Evolutionary conservation across 2,113 vertebrate species (phyloP), one percentile per base, ranked within the genome.

Genomic region (Tachuris rubrigastra): DNA sequence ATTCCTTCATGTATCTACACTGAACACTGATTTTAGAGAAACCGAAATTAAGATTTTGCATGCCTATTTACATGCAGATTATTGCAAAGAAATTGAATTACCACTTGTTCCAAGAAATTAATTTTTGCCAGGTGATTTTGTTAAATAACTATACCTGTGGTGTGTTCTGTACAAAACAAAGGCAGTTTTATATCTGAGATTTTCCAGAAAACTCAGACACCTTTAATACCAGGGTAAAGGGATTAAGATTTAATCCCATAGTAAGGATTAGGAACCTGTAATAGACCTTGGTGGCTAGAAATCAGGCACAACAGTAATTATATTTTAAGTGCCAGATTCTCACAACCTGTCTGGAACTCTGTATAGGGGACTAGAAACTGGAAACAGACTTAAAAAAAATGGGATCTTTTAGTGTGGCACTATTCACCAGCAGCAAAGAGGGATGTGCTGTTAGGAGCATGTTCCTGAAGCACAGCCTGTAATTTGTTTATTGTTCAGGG

Each of bases 21-120:
- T 65, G 28, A 85, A 97, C 93, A 49, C 11, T 86, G 69, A 93
- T 82, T 97, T 97, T 82, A 79, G 47, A 90, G 89, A 87, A 83
- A 68, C 44, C 25, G 58, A 97, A 96, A 96, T 93, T 95, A 92
- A 92, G 71, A 94, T 91, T 92, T 96, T 68, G 35, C 25, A 39
- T 94, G 44, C 37, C 14, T 87, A 74, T 96, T 95, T 96, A 78
- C 56, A 77, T 53, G 35, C 28, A 83, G 63, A 95, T 95, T 92
- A 94, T 89, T 72, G 44, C 27, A 85, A 85, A 93, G 55, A 85
- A 84, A 88, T 88, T 94, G 33, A 90, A 85, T 85, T 97, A 94
- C 21, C 44, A 23, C 19, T 80, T 93, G 63, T 93, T 44, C 30
- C 44, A 95, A 91, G 46, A 96, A 94, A 76, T 89, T 95, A 14